Evolutionary conservation across 2,797 vertebrate genomes (phyloP).

Genomic region (Eupleurogrammus muticus): DNA sequence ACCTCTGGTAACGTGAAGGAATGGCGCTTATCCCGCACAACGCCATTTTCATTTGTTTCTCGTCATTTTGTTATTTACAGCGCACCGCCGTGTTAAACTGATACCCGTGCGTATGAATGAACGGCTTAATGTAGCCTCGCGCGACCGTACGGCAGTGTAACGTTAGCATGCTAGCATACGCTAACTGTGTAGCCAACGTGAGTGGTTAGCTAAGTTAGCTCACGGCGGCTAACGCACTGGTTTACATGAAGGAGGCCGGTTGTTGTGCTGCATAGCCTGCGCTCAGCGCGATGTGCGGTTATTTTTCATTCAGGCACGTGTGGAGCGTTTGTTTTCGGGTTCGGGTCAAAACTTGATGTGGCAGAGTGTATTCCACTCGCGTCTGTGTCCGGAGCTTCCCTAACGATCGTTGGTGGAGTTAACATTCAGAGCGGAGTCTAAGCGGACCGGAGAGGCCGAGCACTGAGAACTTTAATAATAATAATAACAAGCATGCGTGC

Average conservation of each 20-base stretch:
- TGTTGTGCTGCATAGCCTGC: slow-evolving; percentile 18
- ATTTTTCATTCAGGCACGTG: neutral
- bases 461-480: neutral
- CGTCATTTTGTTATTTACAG: slow-evolving; percentile 47
- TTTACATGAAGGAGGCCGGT: slow-evolving; percentile 40
- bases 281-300: neutral
- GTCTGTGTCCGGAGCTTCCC: neutral
- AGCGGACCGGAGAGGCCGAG: slow-evolving; percentile 13
- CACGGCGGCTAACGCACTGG: slow-evolving; percentile 30
- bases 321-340: neutral
- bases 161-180: slow-evolving; percentile 47
- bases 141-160: slow-evolving; percentile 12
- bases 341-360: neutral
- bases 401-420: slow-evolving; percentile 20
- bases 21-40: slow-evolving; percentile 80
- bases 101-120: accelerated
- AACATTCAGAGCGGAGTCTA: neutral
- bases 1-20: slow-evolving; percentile 90
- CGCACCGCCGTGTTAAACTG: neutral
- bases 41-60: slow-evolving; percentile 85
- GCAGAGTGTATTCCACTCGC: neutral
- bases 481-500: neutral
- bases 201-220: slow-evolving; percentile 60
- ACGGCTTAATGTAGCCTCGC: neutral
- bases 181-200: slow-evolving; percentile 54